A percentile compares a stretch with the other conserved stretches of the same genome.
These are phyloP conservation scores for Xiphophorus couchianus DNA, from an alignment of 2,113 vertebrate genomes.

Conservation along the genomic window DNA sequence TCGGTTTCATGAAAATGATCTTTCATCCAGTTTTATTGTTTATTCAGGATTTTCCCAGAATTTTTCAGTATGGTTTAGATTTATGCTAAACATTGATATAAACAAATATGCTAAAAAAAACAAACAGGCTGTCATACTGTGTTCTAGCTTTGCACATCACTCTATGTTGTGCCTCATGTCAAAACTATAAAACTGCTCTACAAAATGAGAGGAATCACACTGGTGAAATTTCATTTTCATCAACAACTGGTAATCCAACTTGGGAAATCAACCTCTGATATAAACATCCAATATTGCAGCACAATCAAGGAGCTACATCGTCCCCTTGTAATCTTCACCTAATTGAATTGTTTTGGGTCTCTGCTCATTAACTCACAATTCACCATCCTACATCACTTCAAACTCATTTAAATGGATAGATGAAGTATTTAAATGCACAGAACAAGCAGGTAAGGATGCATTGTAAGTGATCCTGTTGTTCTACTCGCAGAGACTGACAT, in stretches of 20 bases:
- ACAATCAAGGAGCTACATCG: conserved; percentile 17
- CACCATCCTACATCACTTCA: conserved; percentile 15
- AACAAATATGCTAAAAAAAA: background rate
- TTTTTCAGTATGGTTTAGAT: too few species aligned
- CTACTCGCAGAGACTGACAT: conserved; percentile 61
- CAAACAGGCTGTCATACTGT: background rate
- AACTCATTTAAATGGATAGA: conserved; percentile 4
- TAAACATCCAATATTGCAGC: conserved; percentile 24
- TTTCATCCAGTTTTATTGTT: too few species aligned
- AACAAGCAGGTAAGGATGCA: background rate
- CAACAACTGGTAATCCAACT: conserved; percentile 24
- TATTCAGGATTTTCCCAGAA: too few species aligned
- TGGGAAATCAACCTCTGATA: conserved; percentile 38
- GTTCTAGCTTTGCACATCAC: background rate
- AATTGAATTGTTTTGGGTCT: conserved; percentile 42
- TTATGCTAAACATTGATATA: too few species aligned
- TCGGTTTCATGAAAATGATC: too few species aligned
- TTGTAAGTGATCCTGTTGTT: conserved; percentile 21
- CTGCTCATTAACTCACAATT: conserved; percentile 39
- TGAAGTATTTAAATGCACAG: background rate
- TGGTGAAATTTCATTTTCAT: conserved; percentile 17
- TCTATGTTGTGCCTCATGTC: background rate
- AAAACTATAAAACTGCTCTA: conserved; percentile 6
- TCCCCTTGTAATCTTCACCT: conserved; percentile 26
- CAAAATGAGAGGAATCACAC: background rate